Conservation (phyloP, 2,797 vertebrate genomes). For the Micropoecilia bifurca region DNA sequence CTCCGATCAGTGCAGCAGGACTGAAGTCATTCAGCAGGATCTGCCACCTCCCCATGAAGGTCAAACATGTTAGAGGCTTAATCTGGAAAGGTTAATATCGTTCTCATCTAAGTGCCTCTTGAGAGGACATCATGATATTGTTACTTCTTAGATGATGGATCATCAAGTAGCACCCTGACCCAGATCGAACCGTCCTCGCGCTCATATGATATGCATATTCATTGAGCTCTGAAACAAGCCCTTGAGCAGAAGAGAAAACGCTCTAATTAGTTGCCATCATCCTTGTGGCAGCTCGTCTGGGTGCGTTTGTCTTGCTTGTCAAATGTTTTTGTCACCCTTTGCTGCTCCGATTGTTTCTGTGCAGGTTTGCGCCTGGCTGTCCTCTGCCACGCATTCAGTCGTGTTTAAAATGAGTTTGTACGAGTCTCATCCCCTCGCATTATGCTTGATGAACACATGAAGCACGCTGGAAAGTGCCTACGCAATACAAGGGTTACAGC, state of each 20-base stretch:
- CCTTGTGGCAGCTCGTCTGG: constrained; percentile 49
- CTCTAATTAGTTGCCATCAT: constrained; percentile 70
- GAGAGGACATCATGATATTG: constrained; percentile 48
- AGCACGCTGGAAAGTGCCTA: constrained; percentile 8
- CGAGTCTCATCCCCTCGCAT: constrained; percentile 9
- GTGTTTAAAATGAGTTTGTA: constrained; percentile 27
- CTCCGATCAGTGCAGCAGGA: constrained; percentile 23
- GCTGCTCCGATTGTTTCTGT: constrained; percentile 8
- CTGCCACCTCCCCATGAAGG: constrained; percentile 46
- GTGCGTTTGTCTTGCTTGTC: constrained; percentile 46
- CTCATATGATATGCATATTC: constrained; percentile 74
- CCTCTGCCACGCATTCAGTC: constrained; percentile 22
- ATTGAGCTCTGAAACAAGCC: constrained; percentile 55
- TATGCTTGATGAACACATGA: constrained; percentile 17
- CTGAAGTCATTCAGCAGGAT: constrained; percentile 62
- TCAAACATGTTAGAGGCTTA: constrained; percentile 55
- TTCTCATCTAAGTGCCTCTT: constrained; percentile 48
- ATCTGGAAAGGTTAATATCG: constrained; percentile 57
- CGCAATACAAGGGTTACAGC: constrained; percentile 4
- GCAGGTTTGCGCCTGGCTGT: constrained; percentile 17
- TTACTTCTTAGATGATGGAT: constrained; percentile 53
- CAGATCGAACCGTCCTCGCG: constrained; percentile 63
- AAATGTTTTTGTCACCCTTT: constrained; percentile 29
- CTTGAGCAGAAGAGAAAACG: constrained; percentile 65
- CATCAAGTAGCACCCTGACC: constrained; percentile 68